Evolutionary conservation across 2,888 invertebrate species (phyloP).

Genomic region (Drosophila phalerata): DNA sequence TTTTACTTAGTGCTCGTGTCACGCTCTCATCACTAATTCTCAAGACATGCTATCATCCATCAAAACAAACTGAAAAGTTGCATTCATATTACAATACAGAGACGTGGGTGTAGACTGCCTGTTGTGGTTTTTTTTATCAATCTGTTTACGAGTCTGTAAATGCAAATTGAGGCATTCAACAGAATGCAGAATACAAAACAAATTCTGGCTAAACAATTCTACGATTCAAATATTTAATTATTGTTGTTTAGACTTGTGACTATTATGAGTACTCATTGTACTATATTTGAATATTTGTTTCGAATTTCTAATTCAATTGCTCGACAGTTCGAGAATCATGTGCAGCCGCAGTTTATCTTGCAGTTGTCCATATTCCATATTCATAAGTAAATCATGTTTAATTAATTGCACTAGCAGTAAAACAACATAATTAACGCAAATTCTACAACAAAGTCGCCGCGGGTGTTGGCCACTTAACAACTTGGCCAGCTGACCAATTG

Average conservation of each 20-base stretch:
- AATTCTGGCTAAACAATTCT: conserved; percentile 41
- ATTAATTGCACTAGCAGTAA: conserved; percentile 72
- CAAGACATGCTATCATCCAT: conserved; percentile 16
- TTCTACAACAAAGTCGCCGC: conserved; percentile 41
- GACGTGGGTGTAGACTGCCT: conserved; percentile 28
- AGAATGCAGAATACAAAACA: conserved; percentile 31
- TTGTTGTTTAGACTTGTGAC: conserved; percentile 37
- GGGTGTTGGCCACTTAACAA: conserved; percentile 38
- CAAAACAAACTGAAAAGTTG: conserved; percentile 4
- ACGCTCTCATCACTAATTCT: conserved; percentile 2
- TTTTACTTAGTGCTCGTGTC: conserved; percentile 3
- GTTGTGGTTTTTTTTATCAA: conserved; percentile 31
- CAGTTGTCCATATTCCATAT: conserved; percentile 32
- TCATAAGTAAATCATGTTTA: conserved; percentile 71
- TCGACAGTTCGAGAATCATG: background rate
- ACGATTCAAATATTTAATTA: conserved; percentile 48
- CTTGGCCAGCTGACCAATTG: conserved; percentile 21
- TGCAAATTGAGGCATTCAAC: conserved; percentile 52
- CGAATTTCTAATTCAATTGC: background rate
- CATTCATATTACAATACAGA: conserved; percentile 5
- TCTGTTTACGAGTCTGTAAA: conserved; percentile 19
- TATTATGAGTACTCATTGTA: conserved; percentile 7
- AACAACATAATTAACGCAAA: conserved; percentile 76
- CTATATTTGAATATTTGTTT: conserved; percentile 2
- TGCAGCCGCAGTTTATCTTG: conserved; percentile 37